Percentiles rank a stretch among this genome's conserved stretches.
Evolutionary conservation across 2,888 invertebrate species (phyloP).

Genomic region (Escarpia spicata): DNA sequence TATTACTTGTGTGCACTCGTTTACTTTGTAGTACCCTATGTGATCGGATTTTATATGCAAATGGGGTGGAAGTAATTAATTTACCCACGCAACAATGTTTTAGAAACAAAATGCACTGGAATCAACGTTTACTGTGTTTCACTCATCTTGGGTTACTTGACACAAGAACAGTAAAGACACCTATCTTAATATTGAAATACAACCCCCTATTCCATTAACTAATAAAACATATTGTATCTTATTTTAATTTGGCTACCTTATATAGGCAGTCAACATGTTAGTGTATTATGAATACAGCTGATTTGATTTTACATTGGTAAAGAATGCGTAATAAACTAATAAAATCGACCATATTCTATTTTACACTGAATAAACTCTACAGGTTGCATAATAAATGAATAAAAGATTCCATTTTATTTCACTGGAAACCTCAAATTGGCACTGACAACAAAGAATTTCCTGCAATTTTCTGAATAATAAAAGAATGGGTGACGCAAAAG

Average conservation of each 20-base stretch:
- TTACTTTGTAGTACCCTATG: background rate
- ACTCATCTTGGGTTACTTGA: background rate
- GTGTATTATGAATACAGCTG: background rate
- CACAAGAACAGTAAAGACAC: background rate
- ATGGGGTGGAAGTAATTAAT: background rate
- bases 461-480: background rate
- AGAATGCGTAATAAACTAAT: background rate
- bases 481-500: background rate
- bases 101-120: background rate
- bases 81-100: background rate
- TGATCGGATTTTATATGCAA: background rate
- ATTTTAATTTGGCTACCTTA: no score
- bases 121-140: background rate
- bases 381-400: background rate
- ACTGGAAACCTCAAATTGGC: background rate
- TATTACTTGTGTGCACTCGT: background rate
- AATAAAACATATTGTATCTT: no score
- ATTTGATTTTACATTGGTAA: background rate
- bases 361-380: background rate
- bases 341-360: background rate
- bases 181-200: background rate
- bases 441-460: background rate
- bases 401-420: conserved; percentile 3
- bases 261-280: background rate
- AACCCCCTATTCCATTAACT: background rate